Conservation (phyloP, 2,797 vertebrate species). For the Apogon talboti region DNA sequence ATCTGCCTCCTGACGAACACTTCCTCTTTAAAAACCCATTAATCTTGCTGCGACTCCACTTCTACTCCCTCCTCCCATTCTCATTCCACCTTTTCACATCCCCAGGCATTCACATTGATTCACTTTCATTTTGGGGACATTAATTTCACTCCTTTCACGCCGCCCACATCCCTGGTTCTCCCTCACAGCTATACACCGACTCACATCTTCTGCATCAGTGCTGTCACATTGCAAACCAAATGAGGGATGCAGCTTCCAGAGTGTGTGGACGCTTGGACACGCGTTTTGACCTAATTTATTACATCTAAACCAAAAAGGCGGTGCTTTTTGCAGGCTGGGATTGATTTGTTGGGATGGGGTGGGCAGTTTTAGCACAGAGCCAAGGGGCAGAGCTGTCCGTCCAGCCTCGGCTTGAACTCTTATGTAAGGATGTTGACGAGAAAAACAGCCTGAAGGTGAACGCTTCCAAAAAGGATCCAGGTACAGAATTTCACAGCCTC, state of each 20-base stretch:
- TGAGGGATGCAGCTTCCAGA: conserved; percentile 8
- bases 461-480: no score
- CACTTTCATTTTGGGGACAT: conserved; percentile 63
- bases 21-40: conserved; percentile 68
- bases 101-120: conserved; percentile 69
- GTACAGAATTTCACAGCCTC: no score
- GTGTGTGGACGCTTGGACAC: no score
- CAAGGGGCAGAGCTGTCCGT: no score
- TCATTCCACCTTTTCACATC: conserved; percentile 65
- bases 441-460: no score
- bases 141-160: conserved; percentile 52
- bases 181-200: conserved; percentile 26
- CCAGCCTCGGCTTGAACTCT: no score
- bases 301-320: no score
- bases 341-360: no score
- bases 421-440: no score
- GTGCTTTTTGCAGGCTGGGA: no score
- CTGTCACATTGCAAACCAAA: conserved; percentile 13
- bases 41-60: conserved; percentile 56
- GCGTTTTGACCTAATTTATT: no score
- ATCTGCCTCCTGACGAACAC: conserved; percentile 60
- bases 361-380: no score
- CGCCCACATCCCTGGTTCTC: conserved; percentile 45
- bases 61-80: conserved; percentile 39
- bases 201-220: conserved; percentile 20